Conservation (phyloP, 2,888 invertebrate genomes). For the Ommatoiulus sabulosus region DNA sequence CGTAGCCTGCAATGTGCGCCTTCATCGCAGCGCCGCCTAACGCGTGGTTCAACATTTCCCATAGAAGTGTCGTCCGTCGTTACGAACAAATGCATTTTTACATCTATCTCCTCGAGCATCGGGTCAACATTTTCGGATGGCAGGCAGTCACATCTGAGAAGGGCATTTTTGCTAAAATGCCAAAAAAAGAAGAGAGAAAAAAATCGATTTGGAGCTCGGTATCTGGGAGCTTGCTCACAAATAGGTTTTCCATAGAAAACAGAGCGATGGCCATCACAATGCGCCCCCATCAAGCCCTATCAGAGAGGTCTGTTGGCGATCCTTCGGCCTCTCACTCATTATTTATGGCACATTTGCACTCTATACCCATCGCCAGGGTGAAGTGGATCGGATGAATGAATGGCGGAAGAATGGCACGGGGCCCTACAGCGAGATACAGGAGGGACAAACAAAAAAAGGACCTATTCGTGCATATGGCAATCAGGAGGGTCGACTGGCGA, state of each 20-base stretch:
- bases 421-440: not conserved
- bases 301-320: constrained; percentile 19
- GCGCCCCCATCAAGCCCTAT: constrained; percentile 3
- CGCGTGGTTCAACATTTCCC: too few relatives aligned
- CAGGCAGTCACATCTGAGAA: not conserved
- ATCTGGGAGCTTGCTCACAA: not conserved
- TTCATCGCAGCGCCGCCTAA: too few relatives aligned
- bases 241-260: not conserved
- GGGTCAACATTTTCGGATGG: not conserved
- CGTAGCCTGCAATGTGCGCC: too few relatives aligned
- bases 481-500: not conserved
- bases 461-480: not conserved
- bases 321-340: not conserved
- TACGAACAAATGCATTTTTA: too few relatives aligned
- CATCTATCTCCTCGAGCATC: not conserved
- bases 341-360: constrained; percentile 19
- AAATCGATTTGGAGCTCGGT: not conserved
- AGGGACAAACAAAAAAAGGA: not conserved
- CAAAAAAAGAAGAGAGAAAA: not conserved
- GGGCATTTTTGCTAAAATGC: not conserved
- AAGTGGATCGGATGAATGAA: constrained; percentile 12
- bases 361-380: not conserved
- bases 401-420: constrained; percentile 3
- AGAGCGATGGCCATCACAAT: not conserved
- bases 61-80: too few relatives aligned